Percentiles rank a stretch among this genome's conserved stretches.
These are phyloP conservation scores for Ethmia dodecea DNA, from an alignment of 2,888 invertebrate species.

Conservation along the genomic window DNA sequence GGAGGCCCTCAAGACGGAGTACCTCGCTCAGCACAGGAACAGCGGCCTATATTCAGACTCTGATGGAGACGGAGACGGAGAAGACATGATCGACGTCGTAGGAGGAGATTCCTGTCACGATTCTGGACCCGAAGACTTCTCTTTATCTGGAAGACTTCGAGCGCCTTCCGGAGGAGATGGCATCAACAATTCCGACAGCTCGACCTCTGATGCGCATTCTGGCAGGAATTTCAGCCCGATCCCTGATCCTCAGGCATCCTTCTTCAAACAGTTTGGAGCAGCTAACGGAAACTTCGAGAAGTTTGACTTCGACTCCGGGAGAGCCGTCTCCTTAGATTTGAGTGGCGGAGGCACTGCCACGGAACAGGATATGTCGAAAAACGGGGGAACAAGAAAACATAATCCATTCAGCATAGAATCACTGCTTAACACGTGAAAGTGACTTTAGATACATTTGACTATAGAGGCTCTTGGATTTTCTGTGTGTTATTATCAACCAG, in stretches of 20 bases:
- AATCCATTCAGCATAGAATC: conserved; percentile 96
- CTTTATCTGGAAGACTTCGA: conserved; percentile 75
- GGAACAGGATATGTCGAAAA: conserved; percentile 71
- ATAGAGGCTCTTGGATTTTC: conserved; percentile 51
- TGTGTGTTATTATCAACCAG: conserved; percentile 29
- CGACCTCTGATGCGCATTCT: conserved; percentile 66
- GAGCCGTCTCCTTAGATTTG: conserved; percentile 70
- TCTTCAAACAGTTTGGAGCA: conserved; percentile 62
- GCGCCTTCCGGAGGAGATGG: conserved; percentile 78
- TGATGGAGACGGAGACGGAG: conserved; percentile 78
- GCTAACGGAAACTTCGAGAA: conserved; percentile 61
- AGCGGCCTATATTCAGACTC: conserved; percentile 79
- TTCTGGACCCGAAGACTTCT: conserved; percentile 80
- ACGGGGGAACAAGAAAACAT: conserved; percentile 78
- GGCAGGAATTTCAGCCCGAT: conserved; percentile 65
- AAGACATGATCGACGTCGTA: conserved; percentile 91
- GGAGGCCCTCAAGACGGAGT: conserved; percentile 90
- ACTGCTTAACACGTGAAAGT: conserved; percentile 84
- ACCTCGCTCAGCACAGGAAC: conserved; percentile 87
- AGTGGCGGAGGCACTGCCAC: conserved; percentile 58
- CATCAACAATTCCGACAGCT: conserved; percentile 78
- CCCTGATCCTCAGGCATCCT: conserved; percentile 65
- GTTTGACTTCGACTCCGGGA: conserved; percentile 69
- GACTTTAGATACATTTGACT: conserved; percentile 39
- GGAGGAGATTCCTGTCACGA: conserved; percentile 87